Base-by-base conservation (phyloP, 1,140 invertebrate genomes). In the Platorchestia sp. region DNA sequence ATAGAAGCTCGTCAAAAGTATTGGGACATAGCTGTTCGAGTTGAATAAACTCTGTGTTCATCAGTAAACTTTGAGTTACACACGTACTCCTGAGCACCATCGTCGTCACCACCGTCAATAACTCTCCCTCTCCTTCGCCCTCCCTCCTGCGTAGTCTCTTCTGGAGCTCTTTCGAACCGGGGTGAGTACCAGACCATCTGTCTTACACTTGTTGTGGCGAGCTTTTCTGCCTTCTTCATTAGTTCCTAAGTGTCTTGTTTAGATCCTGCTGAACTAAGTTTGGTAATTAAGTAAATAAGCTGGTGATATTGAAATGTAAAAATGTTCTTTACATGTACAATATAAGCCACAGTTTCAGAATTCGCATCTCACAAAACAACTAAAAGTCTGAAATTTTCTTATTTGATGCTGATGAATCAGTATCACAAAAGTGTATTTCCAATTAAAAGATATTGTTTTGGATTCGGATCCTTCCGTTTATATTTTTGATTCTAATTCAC, bases 141-240 rank as follows among this genome's bases (percentile, higher is more conserved):
- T 47, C 86, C n/a, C 86, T n/a, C 86, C 45, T n/a, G 41, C 95
- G n/a, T 90, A 89, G 86, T 95, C 95, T 95, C 59, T 95, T 90
- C 89, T 93, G 91, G 91, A 93, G 91, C 91, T 93, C 91, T 44
- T 93, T 93, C 40, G 91, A 93, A 45, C 91, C 91, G 1, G 45
- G 91, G 91, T 93, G 91, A 93, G 91, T 93, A 93, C 36, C 91
- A 45, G 10, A 44, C 45, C 41, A 41, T 7, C 87, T 89, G 3
- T 89, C 3, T 42, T 42, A 42, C 10, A 41, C 41, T 89, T 89
- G 41, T 42, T 3, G 36, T 43, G 42, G 27, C 27, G 14, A 22
- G 36, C 59, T 75, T 89, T 42, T 14, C 87, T 86, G 10, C 86
- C 41, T 42, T 89, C 42, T 14, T 16, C 36, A 14, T 86, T 89